phyloP scores from a whole-genome alignment of 2,113 vertebrate genomes.

The Siphamia tubifer region DNA sequence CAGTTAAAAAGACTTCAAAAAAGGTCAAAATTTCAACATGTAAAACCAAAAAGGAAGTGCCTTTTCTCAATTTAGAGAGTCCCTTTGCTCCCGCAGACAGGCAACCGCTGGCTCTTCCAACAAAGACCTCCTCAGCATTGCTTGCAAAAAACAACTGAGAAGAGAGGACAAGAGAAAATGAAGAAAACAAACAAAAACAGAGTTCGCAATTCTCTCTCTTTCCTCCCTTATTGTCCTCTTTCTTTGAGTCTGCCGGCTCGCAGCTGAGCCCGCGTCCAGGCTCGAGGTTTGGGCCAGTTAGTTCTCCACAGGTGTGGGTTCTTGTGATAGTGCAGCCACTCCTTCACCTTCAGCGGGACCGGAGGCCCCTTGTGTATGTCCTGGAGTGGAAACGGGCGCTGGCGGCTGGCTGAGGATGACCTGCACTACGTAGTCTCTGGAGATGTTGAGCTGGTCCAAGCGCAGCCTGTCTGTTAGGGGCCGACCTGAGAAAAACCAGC shows the following conservation, averaged over 20 bases:
- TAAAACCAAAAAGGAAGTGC: conserved; percentile 59
- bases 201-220: background rate
- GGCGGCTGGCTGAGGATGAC: conserved; percentile 96
- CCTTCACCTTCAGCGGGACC: conserved; percentile 63
- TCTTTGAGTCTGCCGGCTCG: background rate
- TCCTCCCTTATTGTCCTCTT: conserved; percentile 23
- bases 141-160: conserved; percentile 10
- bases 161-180: background rate
- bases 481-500: conserved; percentile 98
- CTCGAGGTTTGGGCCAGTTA: conserved; percentile 68
- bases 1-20: conserved; percentile 68
- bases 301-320: conserved; percentile 88
- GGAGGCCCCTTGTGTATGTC: conserved; percentile 71
- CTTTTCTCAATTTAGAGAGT: conserved; percentile 51
- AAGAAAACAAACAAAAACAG: conserved; percentile 8
- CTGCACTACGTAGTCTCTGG: conserved; percentile 98
- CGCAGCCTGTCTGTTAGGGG: conserved; percentile 95
- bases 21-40: conserved; percentile 60
- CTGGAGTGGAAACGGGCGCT: conserved; percentile 73
- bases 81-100: conserved; percentile 32
- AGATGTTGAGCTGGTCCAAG: conserved; percentile 97
- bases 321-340: conserved; percentile 73
- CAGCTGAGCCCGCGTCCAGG: background rate
- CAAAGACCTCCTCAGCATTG: conserved; percentile 16
- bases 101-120: conserved; percentile 3